Percentiles rank a stretch among this genome's conserved stretches.
These are phyloP conservation scores for Mus pahari DNA, from an alignment of 2,113 vertebrate genomes.

Conservation along the genomic window DNA sequence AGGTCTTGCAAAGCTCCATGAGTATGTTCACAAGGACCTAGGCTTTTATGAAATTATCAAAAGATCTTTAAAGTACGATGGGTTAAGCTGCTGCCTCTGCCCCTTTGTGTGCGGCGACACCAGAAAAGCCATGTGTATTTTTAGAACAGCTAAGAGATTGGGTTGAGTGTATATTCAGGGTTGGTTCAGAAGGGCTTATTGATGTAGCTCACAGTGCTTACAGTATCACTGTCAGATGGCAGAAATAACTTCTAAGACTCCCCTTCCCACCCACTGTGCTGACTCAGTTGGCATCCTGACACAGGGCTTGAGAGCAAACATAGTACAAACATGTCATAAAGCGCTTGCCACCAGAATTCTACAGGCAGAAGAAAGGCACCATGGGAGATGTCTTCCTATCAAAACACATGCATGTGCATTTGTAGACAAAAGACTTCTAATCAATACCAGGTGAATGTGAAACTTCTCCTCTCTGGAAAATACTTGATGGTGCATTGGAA, in stretches of 20 bases:
- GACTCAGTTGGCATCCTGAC: background rate
- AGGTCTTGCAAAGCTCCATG: background rate
- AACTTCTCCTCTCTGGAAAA: background rate
- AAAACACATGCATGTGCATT: background rate
- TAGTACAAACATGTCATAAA: background rate
- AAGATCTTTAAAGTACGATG: background rate
- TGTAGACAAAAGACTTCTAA: constrained; percentile 40
- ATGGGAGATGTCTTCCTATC: background rate
- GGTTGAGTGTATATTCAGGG: background rate
- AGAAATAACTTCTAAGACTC: constrained; percentile 12
- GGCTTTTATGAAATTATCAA: background rate
- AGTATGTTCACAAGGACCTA: background rate
- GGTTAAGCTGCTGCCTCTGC: background rate
- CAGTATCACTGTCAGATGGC: background rate
- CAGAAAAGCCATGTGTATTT: background rate
- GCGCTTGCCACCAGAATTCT: background rate
- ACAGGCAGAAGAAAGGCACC: background rate
- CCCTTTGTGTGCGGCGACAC: background rate
- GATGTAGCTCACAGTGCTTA: background rate
- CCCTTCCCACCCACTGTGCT: background rate
- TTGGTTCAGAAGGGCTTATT: background rate
- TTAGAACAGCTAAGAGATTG: background rate
- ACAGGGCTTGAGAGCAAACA: background rate
- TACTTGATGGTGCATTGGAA: background rate
- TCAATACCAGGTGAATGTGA: constrained; percentile 20